These are phyloP conservation scores for Somateria mollissima DNA, from an alignment of 2,797 vertebrate genomes.

Conservation along the genomic window DNA sequence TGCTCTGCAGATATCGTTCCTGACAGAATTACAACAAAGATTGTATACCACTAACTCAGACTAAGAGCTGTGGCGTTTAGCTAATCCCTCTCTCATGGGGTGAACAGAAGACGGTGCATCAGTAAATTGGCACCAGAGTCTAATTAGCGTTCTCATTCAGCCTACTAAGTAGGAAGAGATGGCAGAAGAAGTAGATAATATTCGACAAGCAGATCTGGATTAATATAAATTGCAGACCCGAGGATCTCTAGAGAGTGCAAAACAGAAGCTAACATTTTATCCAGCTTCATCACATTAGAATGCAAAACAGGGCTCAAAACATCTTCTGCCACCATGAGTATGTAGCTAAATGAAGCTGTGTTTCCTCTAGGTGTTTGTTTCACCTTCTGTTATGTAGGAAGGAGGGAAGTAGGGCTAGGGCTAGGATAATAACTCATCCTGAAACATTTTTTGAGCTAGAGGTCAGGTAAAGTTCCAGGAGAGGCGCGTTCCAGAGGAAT, in stretches of 20 bases:
- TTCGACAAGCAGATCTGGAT: constrained; percentile 40
- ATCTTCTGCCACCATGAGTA: not conserved
- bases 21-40: constrained; percentile 65
- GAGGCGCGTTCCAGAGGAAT: constrained; percentile 38
- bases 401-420: not conserved
- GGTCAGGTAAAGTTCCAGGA: constrained; percentile 57
- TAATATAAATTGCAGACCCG: constrained; percentile 38
- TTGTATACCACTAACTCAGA: constrained; percentile 46
- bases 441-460: constrained; percentile 56
- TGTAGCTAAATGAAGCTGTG: not conserved
- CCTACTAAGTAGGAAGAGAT: constrained; percentile 42
- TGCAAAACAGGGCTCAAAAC: not conserved
- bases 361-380: constrained; percentile 25
- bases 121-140: constrained; percentile 60
- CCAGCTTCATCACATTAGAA: constrained; percentile 26
- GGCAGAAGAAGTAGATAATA: constrained; percentile 45
- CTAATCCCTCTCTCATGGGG: constrained; percentile 60
- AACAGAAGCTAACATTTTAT: constrained; percentile 40
- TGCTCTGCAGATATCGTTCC: constrained; percentile 42
- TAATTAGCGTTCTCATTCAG: constrained; percentile 56
- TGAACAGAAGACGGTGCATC: constrained; percentile 58
- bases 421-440: constrained; percentile 29
- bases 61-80: not conserved
- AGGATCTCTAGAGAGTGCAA: constrained; percentile 32
- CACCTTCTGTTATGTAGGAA: constrained; percentile 9